phyloP scores from a whole-genome alignment of 2,113 vertebrate genomes.

The Pterocles burchelli region DNA sequence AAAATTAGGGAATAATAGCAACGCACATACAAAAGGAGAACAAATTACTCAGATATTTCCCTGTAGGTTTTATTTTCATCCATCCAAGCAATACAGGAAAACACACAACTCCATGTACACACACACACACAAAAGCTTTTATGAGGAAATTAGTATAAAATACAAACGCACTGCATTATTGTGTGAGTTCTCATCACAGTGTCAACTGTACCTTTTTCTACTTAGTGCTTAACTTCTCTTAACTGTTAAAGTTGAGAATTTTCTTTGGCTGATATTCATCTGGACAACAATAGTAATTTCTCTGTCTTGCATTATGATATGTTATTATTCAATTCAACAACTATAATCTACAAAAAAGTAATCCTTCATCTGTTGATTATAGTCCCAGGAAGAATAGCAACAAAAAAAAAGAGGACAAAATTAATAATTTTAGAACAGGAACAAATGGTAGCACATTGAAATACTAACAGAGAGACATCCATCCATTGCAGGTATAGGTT shows the following conservation, averaged over 20 bases:
- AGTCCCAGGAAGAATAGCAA: not conserved
- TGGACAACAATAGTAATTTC: not conserved
- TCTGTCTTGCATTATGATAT: not conserved
- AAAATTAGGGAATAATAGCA: conserved; percentile 32
- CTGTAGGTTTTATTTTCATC: not conserved
- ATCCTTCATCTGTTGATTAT: not conserved
- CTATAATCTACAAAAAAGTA: not conserved
- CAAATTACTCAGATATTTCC: not conserved
- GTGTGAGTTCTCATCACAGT: not conserved
- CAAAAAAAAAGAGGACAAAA: not conserved
- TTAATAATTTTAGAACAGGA: not conserved
- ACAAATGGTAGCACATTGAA: not conserved
- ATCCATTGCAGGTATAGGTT: not conserved
- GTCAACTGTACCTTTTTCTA: not conserved
- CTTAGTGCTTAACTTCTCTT: not conserved
- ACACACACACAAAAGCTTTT: not conserved
- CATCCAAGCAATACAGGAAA: not conserved
- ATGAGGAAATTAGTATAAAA: not conserved
- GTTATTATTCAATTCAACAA: not conserved
- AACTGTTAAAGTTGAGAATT: not conserved
- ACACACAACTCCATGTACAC: not conserved
- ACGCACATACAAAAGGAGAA: not conserved
- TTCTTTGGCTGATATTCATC: not conserved
- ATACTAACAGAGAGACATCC: not conserved
- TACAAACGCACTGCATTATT: not conserved